Base-by-base conservation (phyloP, 2,113 vertebrate species). In the Cavia porcellus region DNA sequence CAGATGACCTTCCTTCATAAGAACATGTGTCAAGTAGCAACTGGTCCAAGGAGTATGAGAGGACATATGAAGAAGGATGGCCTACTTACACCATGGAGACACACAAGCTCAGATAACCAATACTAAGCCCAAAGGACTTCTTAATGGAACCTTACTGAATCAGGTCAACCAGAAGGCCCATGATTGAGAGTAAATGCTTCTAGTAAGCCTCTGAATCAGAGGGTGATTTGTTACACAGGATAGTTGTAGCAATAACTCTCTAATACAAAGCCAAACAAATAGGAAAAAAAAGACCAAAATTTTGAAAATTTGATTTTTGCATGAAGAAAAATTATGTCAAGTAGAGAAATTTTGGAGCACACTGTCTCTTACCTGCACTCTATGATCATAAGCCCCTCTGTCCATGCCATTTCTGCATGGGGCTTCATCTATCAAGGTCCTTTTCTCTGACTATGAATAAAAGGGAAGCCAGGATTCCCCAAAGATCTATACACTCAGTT, bases 221-320 rank as follows among this genome's bases (percentile, higher is more conserved):
- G 7, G 42, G 32, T 79, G 30, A 20, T 94, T 89, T 89, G 15
- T 75, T 61, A 85, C 7, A 83, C 20, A 66, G 38, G 10, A 7
- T 74, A 90, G 88, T 30, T 61, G 7, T 86, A 22, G 15, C 35
- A 66, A 17, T 93, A 59, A 94, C 84, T 86, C 10, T 35, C 79
- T 50, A 82, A 80, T 7, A 55, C 42, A 86, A 25, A 92, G 72
- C 72, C n/a, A 61, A 83, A 75, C 72, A 62, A 89, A 89, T 24
- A 81, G 68, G 42, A 80, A 75, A 47, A 80, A 87, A 57, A 87
- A 64, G 5, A 79, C 11, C 47, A 45, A 42, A 20, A 14, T 52
- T 91, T 86, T 91, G 52, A 79, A 96, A 89, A 79, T 91, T 50
- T 92, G 17, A 57, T 79, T 96, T 96, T 94, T 86, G 79, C 50